Conservation (phyloP, 2,113 vertebrate genomes). For the Psittacara wagleri region DNA sequence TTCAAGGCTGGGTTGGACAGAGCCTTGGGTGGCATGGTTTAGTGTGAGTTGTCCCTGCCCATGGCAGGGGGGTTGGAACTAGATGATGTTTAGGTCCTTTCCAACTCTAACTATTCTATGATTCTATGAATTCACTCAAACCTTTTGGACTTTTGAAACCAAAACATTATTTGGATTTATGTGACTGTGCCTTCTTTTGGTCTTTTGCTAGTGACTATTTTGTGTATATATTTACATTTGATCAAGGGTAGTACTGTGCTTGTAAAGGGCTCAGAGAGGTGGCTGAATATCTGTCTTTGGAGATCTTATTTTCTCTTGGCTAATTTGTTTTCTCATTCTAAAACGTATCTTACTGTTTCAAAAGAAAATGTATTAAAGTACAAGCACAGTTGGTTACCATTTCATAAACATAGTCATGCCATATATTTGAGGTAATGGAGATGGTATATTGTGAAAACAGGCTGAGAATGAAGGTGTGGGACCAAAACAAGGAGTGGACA, state of each 20-base stretch:
- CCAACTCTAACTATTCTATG: too few relatives aligned
- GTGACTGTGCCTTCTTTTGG: background rate
- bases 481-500: fast-evolving
- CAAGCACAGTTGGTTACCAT: background rate
- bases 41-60: too few relatives aligned
- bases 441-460: background rate
- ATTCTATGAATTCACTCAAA: background rate
- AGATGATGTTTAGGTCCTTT: too few relatives aligned
- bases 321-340: background rate
- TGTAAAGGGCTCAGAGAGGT: background rate
- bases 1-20: too few relatives aligned
- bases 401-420: background rate
- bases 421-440: background rate
- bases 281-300: background rate
- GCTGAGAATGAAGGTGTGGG: background rate
- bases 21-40: too few relatives aligned
- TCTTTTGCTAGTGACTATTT: background rate
- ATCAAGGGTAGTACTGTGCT: background rate
- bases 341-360: background rate
- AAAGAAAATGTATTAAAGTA: background rate
- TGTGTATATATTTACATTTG: fast-evolving
- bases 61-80: too few relatives aligned
- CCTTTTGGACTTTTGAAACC: background rate
- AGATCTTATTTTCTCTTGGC: background rate
- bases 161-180: background rate